Base-by-base conservation (phyloP, 2,113 vertebrate species). In the Atherinomorus stipes region DNA sequence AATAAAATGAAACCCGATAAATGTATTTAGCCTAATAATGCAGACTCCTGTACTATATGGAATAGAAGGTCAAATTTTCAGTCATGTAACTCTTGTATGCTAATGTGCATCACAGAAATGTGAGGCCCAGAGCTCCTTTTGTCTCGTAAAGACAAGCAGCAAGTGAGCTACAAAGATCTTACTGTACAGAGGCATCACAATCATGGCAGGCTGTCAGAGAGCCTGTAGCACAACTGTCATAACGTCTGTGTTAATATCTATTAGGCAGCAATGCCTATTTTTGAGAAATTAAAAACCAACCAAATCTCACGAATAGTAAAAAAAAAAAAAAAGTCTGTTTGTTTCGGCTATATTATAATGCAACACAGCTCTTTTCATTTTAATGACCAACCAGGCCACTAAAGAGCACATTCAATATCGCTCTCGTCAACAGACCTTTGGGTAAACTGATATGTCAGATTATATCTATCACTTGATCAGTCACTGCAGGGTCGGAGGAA, bases 381-480 rank as follows among this genome's bases (percentile, higher is more conserved):
- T 76, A 81, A 82, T 81, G 42, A 68, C 15, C 25, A n/a, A 23
- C 19, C 59, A 59, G 34, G 47, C 74, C 68, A 60, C 52, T 58
- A 64, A 64, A 73, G 38, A 79, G 66, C 65, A 68, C 50, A 70
- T 80, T 67, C 63, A 85, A 67, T 64, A 70, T 25, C 49, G 26
- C 26, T 68, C 44, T 66, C 52, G 65, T 81, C 74, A 60, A 49
- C 51, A 66, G 51, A 61, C 45, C 54, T 18, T 19, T 64, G 52
- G 44, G 56, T 75, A 79, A 74, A 83, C 66, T 78, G 53, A 77
- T 72, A 56, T 73, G 76, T 88, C 71, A 86, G 26, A 74, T 75
- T 28, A 13, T 26, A 71, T 88, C 89, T 73, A 74, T 85, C 64
- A 70, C 45, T 38, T 72, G 64, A 89, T 86, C 81, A 70, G 73